Evolutionary conservation across 2,113 vertebrate species (phyloP).

Genomic region (Anarhynchus alexandrinus): DNA sequence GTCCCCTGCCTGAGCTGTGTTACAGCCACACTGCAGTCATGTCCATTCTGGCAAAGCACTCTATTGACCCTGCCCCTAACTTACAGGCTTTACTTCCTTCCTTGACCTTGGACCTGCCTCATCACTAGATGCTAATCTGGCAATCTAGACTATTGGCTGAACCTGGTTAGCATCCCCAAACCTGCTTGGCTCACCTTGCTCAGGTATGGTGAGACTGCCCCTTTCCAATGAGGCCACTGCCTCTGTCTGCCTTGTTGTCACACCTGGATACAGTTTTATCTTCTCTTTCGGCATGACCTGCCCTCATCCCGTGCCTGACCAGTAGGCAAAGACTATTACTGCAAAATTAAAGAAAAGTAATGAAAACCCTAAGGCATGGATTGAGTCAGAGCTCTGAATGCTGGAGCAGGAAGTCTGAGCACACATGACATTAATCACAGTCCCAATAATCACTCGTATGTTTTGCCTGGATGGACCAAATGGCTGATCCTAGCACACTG

Average conservation of each 20-base stretch:
- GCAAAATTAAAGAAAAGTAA: background rate
- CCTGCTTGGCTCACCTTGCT: background rate
- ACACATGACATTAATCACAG: rapidly evolving
- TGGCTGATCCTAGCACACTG: background rate
- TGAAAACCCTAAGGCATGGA: background rate
- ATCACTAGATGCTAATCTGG: background rate
- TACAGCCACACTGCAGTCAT: background rate
- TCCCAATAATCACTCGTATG: rapidly evolving
- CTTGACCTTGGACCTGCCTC: background rate
- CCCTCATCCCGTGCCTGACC: background rate
- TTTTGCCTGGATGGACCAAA: background rate
- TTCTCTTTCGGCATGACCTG: background rate
- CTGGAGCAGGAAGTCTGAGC: background rate
- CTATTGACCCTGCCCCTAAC: background rate
- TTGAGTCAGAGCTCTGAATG: background rate
- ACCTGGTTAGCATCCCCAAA: background rate
- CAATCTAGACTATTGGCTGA: background rate
- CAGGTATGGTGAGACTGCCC: rapidly evolving
- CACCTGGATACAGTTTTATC: rapidly evolving
- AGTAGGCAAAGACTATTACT: background rate
- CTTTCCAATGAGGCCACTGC: background rate
- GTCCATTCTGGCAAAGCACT: background rate
- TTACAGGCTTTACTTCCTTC: background rate
- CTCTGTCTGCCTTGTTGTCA: background rate
- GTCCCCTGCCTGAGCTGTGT: background rate